Percentiles rank a stretch among this genome's conserved stretches.
These are phyloP conservation scores for Nectonema munidae DNA, from an alignment of 2,888 invertebrate species.

Conservation along the genomic window DNA sequence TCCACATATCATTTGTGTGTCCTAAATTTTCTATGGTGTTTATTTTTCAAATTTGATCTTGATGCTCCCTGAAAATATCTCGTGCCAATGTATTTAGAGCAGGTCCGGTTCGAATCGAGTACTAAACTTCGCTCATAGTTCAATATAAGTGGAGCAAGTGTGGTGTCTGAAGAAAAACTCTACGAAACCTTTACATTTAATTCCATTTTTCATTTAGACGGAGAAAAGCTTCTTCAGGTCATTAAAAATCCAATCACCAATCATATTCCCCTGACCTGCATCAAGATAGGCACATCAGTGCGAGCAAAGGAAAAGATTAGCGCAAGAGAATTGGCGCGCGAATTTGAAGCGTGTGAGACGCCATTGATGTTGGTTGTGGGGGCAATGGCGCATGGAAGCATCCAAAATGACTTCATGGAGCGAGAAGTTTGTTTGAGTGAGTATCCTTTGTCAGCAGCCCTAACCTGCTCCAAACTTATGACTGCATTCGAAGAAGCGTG, in stretches of 20 bases:
- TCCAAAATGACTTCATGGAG: conserved; percentile 52
- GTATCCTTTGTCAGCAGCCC: conserved; percentile 75
- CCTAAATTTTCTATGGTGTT: too few relatives aligned
- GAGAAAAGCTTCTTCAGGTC: conserved; percentile 23
- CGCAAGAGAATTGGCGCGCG: conserved; percentile 44
- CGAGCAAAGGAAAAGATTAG: conserved; percentile 35
- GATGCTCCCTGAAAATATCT: too few relatives aligned
- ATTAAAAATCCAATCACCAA: conserved; percentile 78
- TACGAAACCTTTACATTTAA: too few relatives aligned
- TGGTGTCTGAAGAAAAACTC: too few relatives aligned
- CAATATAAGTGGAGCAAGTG: too few relatives aligned
- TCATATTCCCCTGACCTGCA: conserved; percentile 69
- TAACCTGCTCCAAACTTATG: conserved; percentile 75
- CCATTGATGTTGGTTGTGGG: conserved; percentile 67
- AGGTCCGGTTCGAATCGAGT: too few relatives aligned
- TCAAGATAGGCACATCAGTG: conserved; percentile 58
- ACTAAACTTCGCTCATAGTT: too few relatives aligned
- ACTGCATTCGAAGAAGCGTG: conserved; percentile 73
- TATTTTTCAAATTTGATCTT: too few relatives aligned
- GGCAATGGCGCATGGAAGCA: conserved; percentile 82
- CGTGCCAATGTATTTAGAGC: too few relatives aligned
- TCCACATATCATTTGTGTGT: too few relatives aligned
- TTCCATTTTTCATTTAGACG: too few relatives aligned
- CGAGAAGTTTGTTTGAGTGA: conserved; percentile 62
- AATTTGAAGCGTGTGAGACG: conserved; percentile 28